Base-by-base conservation (phyloP, 2,113 vertebrate species). In the Ameiurus melas region DNA sequence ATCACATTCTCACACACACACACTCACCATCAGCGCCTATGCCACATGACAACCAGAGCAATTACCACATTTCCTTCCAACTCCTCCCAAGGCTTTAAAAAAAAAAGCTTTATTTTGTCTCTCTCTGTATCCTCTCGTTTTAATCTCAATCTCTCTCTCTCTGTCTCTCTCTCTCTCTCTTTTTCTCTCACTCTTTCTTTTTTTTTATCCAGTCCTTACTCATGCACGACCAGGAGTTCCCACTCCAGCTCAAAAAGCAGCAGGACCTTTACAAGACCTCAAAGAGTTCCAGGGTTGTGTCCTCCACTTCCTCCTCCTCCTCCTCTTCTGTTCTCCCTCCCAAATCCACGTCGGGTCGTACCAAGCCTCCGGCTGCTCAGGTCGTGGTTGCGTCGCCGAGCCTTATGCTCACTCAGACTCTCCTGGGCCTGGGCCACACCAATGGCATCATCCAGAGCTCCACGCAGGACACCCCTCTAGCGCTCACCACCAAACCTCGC, bases 151-250 rank as follows among this genome's bases (percentile, higher is more conserved):
- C 70, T 89, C 85, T 79, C 82, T 85, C 84, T 91, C 2, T 77
- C 58, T 70, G 55, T 60, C 6, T n/a, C 1, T n/a, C 64, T 66
- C 30, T 79, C 66, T 79, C 90, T 92, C 85, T 66, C 39, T 36
- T 8, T 8, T 27, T 85, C 30, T 5, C 3, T 75, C 70, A n/a
- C n/a, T n/a, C 30, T 73, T 58, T 78, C 85, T 73, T 91, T 73
- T 90, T 91, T 93, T 89, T 83, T 19, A 73, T 58, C 3, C 85
- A 91, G 91, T 89, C 90, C 82, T 88, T 93, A 30, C 96, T 96
- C 95, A 94, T 94, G 91, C 94, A 98, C 95, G 98, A 98, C 95
- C 97, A 97, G 94, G 93, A 96, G 92, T 98, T 98, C 94, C 96
- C 97, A 94, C 95, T 95, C 92, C 97, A 96, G 91, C 95, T 97